Conservation (phyloP, 2,113 vertebrate genomes). For the Callipepla californica region DNA sequence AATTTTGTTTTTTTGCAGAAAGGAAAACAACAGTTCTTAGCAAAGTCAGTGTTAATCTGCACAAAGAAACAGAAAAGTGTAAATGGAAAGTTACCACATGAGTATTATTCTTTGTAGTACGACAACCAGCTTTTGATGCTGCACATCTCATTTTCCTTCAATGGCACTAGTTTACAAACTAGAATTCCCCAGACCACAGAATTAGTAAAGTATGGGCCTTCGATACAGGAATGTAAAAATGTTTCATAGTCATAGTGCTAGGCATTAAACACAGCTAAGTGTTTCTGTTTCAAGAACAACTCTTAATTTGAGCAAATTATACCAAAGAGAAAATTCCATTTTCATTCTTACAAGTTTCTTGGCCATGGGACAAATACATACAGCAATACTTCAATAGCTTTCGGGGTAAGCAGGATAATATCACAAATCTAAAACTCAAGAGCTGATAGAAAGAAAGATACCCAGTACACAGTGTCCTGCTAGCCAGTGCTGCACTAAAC, state of each 20-base stretch:
- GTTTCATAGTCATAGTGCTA: not conserved
- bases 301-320: not conserved
- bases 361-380: not conserved
- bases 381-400: not conserved
- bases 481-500: not conserved
- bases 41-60: not conserved
- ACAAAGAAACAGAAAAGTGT: not conserved
- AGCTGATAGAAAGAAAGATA: not conserved
- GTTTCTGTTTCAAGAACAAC: not conserved
- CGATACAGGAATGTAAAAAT: not conserved
- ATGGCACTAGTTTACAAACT: not conserved
- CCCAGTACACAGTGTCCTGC: not conserved
- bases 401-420: not conserved
- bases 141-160: not conserved
- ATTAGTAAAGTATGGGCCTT: not conserved
- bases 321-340: not conserved
- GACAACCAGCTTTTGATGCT: not conserved
- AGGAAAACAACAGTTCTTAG: not conserved
- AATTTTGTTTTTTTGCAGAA: not conserved
- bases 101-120: not conserved
- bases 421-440: not conserved
- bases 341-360: not conserved
- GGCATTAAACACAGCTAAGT: not conserved
- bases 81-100: not conserved
- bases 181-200: not conserved